These are phyloP conservation scores for Trissonchulus latispiculum DNA, from an alignment of 2,888 invertebrate species.

Conservation along the genomic window DNA sequence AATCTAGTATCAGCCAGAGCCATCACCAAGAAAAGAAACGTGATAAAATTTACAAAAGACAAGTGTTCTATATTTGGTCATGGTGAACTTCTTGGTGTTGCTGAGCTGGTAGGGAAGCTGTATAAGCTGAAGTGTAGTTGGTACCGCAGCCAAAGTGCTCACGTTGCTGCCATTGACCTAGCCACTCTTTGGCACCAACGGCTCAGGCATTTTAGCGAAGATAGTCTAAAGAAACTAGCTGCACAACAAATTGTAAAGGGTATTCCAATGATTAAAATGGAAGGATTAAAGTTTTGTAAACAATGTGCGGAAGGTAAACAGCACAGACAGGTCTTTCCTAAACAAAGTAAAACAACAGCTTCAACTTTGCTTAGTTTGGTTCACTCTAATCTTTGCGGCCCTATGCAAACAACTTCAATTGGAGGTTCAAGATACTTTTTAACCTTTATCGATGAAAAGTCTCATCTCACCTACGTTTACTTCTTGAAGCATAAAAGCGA, in stretches of 20 bases:
- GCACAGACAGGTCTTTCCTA: background rate
- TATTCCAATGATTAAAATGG: background rate
- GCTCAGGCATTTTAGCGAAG: background rate
- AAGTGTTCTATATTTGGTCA: background rate
- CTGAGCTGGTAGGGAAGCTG: background rate
- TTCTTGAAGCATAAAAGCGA: constrained; percentile 5
- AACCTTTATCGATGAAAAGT: background rate
- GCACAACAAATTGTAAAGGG: background rate
- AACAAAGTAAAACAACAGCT: background rate
- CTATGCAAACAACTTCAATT: no score
- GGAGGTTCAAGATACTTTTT: background rate
- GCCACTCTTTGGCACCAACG: background rate
- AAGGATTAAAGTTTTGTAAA: background rate
- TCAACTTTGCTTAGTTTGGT: background rate
- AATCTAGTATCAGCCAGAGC: background rate
- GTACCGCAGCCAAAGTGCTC: background rate
- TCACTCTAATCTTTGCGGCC: background rate
- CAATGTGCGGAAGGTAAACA: background rate
- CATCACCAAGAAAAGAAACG: background rate
- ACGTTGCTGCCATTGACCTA: background rate
- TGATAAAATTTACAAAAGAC: background rate
- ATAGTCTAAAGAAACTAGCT: background rate
- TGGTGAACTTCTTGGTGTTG: background rate
- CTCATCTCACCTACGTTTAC: background rate
- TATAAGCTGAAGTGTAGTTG: constrained; percentile 2